Percentiles rank a stretch among this genome's conserved stretches.
Conservation (phyloP, 2,113 vertebrate genomes). For the Spilogale gracilis region DNA sequence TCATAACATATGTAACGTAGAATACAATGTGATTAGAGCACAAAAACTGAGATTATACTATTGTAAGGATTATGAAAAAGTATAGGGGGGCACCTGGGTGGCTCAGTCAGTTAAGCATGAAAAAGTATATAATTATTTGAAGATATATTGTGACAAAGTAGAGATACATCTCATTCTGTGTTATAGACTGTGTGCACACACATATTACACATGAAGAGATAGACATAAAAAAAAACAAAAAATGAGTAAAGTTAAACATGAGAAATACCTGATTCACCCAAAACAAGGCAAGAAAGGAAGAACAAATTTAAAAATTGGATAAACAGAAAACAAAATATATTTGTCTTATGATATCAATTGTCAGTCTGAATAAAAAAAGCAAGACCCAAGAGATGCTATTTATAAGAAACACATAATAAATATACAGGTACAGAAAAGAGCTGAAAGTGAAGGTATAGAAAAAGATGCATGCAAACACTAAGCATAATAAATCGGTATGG, state of each 20-base stretch:
- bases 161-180: not conserved
- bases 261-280: not conserved
- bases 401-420: not conserved
- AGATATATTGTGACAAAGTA: not conserved
- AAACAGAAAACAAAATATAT: conserved; percentile 7
- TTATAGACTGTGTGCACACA: not conserved
- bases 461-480: not conserved
- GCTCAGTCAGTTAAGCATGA: not conserved
- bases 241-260: not conserved
- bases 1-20: not conserved
- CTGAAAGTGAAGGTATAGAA: not conserved
- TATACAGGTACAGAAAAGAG: not conserved
- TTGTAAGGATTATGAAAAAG: not conserved
- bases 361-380: not conserved
- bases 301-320: not conserved
- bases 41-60: not conserved
- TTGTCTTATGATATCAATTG: not conserved
- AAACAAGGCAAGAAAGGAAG: not conserved
- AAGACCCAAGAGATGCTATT: not conserved
- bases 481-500: not conserved
- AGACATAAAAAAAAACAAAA: not conserved
- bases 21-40: not conserved
- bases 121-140: not conserved
- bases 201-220: not conserved
- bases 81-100: not conserved